Base-by-base conservation (phyloP, 1,140 invertebrate species). In the Eulimnadia texana region DNA sequence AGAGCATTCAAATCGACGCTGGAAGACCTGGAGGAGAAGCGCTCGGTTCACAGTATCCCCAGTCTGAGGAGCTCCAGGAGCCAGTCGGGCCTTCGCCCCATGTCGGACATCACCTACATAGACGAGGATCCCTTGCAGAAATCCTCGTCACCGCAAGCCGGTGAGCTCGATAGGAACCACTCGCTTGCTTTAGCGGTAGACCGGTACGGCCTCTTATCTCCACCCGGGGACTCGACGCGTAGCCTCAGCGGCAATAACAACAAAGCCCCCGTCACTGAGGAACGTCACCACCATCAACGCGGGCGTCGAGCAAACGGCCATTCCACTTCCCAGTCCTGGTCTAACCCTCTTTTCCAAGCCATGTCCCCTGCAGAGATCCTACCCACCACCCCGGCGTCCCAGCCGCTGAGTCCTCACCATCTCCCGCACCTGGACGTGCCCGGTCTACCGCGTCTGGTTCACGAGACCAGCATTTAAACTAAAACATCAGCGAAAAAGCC, bases 1-100 rank as follows among this genome's bases (percentile, higher is more conserved):
- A 90, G 94, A 82, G 96, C 95, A 74, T 99, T 99, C 90, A 96
- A 93, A 82, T 97, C 93, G 72, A 97, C 90, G 73, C 81, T 98
- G 82, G 96, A 99, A 84, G 96, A 99, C 80, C 82, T 98, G 80
- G 95, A 98, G 80, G 96, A 99, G 79, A 87, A 92, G 73, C 87
- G 92, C 76, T 94, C 93, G 77, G 84, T 95, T 75, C 92, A 95
- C 86, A 93, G 90, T 84, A 88, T 91, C 80, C 89, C 92, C 80
- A 92, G 89, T 77, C 88, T 93, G 77, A 90, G 91, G 80, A 92
- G 86, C 81, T 84, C 91, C 71, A 84, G 88, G 80, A 85, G 83
- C 77, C 86, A 89, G 73, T 83, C 83, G 66, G 82, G 83, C 71
- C 71, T 71, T 47, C 79, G 85, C 72, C 84, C 87, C 72, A 77